Evolutionary conservation across 2,797 vertebrate genomes (phyloP), one percentile per base, ranked within the genome.

Genomic region (Mus spretus): DNA sequence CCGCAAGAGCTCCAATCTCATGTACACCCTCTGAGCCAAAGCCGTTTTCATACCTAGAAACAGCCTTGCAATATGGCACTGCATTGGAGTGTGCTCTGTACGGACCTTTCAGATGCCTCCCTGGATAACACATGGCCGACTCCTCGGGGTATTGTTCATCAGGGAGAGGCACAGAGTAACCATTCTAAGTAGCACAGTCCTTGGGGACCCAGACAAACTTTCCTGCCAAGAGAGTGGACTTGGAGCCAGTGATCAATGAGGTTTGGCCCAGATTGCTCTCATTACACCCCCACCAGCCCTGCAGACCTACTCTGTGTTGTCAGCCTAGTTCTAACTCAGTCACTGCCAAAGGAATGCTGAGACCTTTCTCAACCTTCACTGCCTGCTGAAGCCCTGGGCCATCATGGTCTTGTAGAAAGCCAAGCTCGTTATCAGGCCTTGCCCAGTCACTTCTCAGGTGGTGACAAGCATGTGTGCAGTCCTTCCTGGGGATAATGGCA

Each of bases 401-500:
- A 28, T 67, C 28, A 0, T 19, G n/a, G n/a, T 72, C 22, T 72
- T 86, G 34, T 55, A 72, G 67, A 19, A 57, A n/a, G 24, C n/a
- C 24, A 40, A 59, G 37, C 53, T 22, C 40, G 26, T 44, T 44
- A 31, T 20, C 17, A 26, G 37, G 11, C 37, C n/a, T 2, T 19
- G 67, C 26, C 9, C 70, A 44, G 13, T 6, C n/a, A 20, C 37
- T 2, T 31, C 72, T 57, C 11, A 9, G 72, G 28, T 2, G 0
- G 72, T 44, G 70, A 75, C 19, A 28, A 20, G n/a, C 15, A 17
- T 19, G 53, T 28, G 15, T 53, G 10, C 12, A 3, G 6, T 63
- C 34, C 85, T 74, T 59, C 72, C 86, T 77, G 55, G 72, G 86
- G 55, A 75, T 89, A 75, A 47, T 75, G 86, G 37, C 70, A 77